Evolutionary conservation across 2,888 invertebrate species (phyloP).

Genomic region (Amorpha juglandis): DNA sequence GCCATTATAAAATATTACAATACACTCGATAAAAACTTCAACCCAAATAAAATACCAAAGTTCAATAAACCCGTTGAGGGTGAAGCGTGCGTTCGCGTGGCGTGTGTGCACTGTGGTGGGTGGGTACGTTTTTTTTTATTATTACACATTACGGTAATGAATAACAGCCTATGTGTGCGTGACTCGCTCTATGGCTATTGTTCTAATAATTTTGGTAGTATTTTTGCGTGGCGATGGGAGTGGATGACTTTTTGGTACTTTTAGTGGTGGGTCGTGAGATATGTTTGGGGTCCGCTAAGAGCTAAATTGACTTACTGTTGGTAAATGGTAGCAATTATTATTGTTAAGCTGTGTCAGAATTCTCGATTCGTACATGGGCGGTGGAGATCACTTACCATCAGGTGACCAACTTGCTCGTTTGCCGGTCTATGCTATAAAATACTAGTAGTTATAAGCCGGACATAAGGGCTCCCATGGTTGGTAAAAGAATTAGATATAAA

Average conservation of each 20-base stretch:
- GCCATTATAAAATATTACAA: neutral
- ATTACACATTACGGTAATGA: conserved; percentile 6
- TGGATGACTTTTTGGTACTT: conserved; percentile 1
- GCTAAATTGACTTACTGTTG: neutral
- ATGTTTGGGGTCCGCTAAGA: neutral
- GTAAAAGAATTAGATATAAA: too few relatives aligned
- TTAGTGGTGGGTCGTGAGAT: neutral
- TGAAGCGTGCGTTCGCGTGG: conserved; percentile 14
- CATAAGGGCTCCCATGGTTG: too few relatives aligned
- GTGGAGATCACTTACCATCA: too few relatives aligned
- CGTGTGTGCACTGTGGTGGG: neutral
- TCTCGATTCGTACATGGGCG: too few relatives aligned
- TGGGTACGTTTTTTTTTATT: conserved; percentile 9
- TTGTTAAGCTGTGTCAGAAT: neutral
- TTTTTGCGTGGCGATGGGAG: neutral
- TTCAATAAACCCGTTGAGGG: conserved; percentile 9
- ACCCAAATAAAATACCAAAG: conserved; percentile 9
- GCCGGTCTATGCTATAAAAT: too few relatives aligned
- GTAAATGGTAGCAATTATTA: neutral
- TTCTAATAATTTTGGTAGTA: neutral
- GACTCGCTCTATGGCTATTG: neutral
- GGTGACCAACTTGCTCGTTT: too few relatives aligned
- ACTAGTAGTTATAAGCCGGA: too few relatives aligned
- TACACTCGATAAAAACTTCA: neutral
- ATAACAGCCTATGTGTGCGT: conserved; percentile 1